Evolutionary conservation across 1,140 invertebrate species (phyloP), one percentile per base, ranked within the genome.

Genomic region (Leptinotarsa lineolata): DNA sequence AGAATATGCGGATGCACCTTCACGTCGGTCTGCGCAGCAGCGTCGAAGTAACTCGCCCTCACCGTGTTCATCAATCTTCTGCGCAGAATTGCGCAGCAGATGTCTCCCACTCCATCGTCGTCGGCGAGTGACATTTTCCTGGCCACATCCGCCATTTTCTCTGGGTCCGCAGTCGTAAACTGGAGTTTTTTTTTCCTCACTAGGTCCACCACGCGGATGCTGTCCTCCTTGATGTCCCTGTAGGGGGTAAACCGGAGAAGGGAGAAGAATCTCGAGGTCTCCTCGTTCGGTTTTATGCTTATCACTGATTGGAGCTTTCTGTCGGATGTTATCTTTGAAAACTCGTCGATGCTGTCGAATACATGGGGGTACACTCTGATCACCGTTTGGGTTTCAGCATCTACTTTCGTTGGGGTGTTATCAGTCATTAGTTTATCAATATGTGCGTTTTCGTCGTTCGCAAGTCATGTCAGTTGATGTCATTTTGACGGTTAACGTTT

Each of bases 341-440:
- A 61, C 3, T 39, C n/a, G 45, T 70, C 60, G 13, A n/a, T 48
- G 16, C 67, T 30, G n/a, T 73, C 66, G 15, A 79, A 65, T 11
- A 76, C 69, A 68, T 77, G 71, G 4, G 78, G 78, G 45, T 72
- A 72, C 12, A 77, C 78, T 70, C 68, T 72, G 22, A 79, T 68
- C 15, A 77, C 68, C 12, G 78, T 79, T 71, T 79, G 78, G 8
- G 72, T 72, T 44, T 68, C 76, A 16, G 70, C 71, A 45, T 78
- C 69, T 71, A 61, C 59, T 70, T n/a, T 70, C 11, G 46, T 20
- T 46, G 22, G 44, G 0, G 15, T 54, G 58, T 45, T 73, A 21
- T 21, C 20, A 24, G 72, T 67, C 72, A 73, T 73, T 68, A 68
- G 67, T 44, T 54, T 54, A 39, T 39, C 30, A 11, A 11, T 39